These are phyloP conservation scores for Myotis pilosus DNA, from an alignment of 2,797 vertebrate genomes.

Conservation along the genomic window DNA sequence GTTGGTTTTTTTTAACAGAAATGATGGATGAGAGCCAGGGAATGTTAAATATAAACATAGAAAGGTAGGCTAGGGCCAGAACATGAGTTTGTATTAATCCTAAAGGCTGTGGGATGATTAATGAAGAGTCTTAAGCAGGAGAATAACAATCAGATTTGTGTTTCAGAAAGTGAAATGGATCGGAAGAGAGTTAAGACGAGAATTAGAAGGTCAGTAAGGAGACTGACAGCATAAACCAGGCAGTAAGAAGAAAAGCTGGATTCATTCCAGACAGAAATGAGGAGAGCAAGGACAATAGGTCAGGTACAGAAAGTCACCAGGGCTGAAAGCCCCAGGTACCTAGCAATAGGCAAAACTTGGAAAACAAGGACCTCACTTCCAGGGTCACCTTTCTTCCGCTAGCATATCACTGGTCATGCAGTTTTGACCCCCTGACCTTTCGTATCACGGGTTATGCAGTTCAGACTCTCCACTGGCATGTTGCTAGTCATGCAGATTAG, in stretches of 20 bases:
- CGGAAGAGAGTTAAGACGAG: neutral
- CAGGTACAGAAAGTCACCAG: neutral
- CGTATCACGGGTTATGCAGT: neutral
- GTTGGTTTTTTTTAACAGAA: neutral
- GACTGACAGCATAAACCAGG: neutral
- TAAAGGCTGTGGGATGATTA: constrained; percentile 4
- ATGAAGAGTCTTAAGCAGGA: constrained; percentile 34
- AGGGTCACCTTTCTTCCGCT: neutral
- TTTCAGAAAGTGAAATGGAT: constrained; percentile 44
- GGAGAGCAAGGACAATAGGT: neutral
- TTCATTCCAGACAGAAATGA: neutral
- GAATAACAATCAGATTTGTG: constrained; percentile 35
- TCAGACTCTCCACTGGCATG: neutral
- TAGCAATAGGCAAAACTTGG: neutral
- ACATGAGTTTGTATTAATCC: neutral
- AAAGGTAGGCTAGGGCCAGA: constrained; percentile 1
- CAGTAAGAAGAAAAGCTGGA: neutral
- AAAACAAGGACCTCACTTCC: neutral
- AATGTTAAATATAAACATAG: constrained; percentile 39
- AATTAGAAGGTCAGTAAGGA: neutral
- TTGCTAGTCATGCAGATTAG: neutral
- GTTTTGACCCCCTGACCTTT: neutral
- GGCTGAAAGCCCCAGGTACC: neutral
- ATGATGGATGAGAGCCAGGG: neutral
- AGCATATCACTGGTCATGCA: neutral